phyloP scores from a whole-genome alignment of 1,140 invertebrate genomes.

The Drosophila baimaii region DNA sequence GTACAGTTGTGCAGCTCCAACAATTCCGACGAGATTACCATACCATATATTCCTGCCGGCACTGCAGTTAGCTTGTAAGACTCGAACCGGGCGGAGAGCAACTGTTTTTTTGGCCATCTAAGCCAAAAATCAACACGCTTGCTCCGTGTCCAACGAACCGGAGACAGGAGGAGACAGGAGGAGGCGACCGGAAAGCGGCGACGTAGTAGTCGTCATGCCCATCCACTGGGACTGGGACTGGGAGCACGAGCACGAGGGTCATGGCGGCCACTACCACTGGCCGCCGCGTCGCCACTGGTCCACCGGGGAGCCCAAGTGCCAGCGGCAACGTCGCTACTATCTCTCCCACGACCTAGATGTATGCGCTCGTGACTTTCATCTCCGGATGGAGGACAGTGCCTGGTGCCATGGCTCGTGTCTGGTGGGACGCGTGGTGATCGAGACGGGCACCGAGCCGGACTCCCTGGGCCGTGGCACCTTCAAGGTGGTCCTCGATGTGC shows the following conservation, averaged over 20 bases:
- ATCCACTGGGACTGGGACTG: conserved; percentile 81
- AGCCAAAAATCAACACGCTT: conserved; percentile 81
- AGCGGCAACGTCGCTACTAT: conserved; percentile 70
- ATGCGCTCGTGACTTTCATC: conserved; percentile 73
- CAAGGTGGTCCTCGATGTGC: conserved; percentile 78
- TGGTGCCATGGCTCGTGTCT: conserved; percentile 80
- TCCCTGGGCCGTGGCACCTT: conserved; percentile 75
- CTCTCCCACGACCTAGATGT: conserved; percentile 72
- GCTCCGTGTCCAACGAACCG: conserved; percentile 76
- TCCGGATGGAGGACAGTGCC: conserved; percentile 70
- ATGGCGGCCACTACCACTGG: conserved; percentile 59
- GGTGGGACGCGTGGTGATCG: conserved; percentile 71
- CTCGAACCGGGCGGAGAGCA: conserved; percentile 72
- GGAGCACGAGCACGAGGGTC: conserved; percentile 70
- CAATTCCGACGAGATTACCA: conserved; percentile 26
- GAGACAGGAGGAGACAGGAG: conserved; percentile 13
- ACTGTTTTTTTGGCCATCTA: conserved; percentile 78
- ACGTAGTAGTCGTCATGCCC: conserved; percentile 60
- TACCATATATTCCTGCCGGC: conserved; percentile 2
- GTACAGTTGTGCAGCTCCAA: conserved; percentile 56
- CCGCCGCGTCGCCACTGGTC: conserved; percentile 66
- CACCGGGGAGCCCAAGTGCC: conserved; percentile 68
- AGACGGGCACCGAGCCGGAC: conserved; percentile 73
- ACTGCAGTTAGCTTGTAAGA: conserved; percentile 71
- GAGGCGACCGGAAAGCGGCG: conserved; percentile 6